Evolutionary conservation across 2,797 vertebrate species (phyloP).

Genomic region (Podarcis siculus): DNA sequence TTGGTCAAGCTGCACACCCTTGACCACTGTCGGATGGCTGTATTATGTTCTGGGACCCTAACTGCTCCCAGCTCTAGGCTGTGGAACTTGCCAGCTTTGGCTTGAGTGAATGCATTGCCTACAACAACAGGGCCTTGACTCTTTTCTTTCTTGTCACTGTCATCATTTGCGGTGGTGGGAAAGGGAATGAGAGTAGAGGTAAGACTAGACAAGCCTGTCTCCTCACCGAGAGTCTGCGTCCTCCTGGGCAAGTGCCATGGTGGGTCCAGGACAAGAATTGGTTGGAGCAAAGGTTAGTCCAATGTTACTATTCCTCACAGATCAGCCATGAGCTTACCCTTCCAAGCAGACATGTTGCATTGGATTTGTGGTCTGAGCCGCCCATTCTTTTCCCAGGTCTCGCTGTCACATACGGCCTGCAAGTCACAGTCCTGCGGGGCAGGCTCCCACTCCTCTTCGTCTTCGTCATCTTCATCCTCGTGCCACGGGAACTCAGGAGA

Average conservation of each 20-base stretch:
- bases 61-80: neutral
- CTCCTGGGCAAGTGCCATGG: neutral
- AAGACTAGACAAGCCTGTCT: slow-evolving; percentile 2
- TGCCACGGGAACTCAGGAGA: slow-evolving; percentile 94
- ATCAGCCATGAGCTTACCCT: neutral
- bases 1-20: neutral
- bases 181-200: neutral
- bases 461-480: slow-evolving; percentile 79
- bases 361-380: neutral
- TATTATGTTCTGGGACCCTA: neutral
- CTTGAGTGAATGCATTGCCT: neutral
- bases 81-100: neutral
- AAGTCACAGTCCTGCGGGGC: slow-evolving; percentile 95
- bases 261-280: neutral
- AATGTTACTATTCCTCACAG: neutral
- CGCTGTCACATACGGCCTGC: slow-evolving; percentile 94
- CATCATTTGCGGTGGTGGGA: neutral
- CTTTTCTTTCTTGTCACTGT: neutral
- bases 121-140: neutral
- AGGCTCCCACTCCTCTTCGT: slow-evolving; percentile 88
- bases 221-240: neutral
- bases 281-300: neutral
- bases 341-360: neutral
- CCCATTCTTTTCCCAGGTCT: slow-evolving; percentile 81
- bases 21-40: neutral